Percentiles rank a stretch among this genome's conserved stretches.
Conservation (phyloP, 2,113 vertebrate species). For the Prietella phreatophila region DNA sequence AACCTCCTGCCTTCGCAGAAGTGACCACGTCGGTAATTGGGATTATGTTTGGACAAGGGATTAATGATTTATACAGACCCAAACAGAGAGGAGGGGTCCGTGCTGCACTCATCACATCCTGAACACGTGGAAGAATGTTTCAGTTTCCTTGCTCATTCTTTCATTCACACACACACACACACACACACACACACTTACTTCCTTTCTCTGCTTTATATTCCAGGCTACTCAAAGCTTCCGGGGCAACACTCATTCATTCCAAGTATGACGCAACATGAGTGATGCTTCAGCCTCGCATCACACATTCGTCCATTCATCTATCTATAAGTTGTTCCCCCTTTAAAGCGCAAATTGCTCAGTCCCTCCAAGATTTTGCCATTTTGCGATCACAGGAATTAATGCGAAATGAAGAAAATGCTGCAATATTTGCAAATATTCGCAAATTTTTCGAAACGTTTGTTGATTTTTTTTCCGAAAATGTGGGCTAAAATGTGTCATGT, state of each 20-base stretch:
- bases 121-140: constrained; percentile 45
- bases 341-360: neutral
- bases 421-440: no score
- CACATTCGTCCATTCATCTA: neutral
- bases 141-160: neutral
- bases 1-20: constrained; percentile 34
- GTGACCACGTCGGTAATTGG: constrained; percentile 50
- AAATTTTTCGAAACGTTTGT: no score
- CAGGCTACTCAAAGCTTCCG: constrained; percentile 13
- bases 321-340: neutral
- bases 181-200: neutral
- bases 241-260: constrained; percentile 22
- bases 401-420: no score
- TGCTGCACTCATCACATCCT: constrained; percentile 22
- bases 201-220: neutral
- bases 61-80: constrained; percentile 68
- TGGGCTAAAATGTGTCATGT: no score
- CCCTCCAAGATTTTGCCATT: no score
- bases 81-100: constrained; percentile 51
- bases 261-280: constrained; percentile 12
- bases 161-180: neutral
- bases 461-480: no score
- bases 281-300: neutral
- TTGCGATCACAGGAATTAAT: no score
- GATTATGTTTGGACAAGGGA: constrained; percentile 57